Evolutionary conservation across 2,797 vertebrate species (phyloP).

Genomic region (Cynopterus sphinx): DNA sequence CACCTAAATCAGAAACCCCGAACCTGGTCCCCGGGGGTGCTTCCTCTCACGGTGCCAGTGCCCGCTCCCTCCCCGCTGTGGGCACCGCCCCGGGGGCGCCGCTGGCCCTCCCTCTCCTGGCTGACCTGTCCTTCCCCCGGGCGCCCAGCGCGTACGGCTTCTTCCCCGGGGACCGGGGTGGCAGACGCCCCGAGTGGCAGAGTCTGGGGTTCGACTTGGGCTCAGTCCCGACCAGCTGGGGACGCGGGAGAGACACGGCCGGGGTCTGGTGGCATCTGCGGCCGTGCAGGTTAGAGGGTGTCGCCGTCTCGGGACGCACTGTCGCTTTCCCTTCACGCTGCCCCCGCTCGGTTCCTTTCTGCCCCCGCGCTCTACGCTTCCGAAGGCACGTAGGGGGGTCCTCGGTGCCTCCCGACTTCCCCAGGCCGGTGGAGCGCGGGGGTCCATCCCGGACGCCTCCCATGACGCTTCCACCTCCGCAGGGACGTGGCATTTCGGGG

Average conservation of each 20-base stretch:
- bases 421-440: too few species aligned
- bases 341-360: background rate
- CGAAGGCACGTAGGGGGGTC: background rate
- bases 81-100: rapidly evolving
- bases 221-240: too few species aligned
- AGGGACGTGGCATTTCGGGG: too few species aligned
- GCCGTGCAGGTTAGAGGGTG: background rate
- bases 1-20: background rate
- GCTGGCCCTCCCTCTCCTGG: too few species aligned
- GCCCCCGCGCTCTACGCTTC: background rate
- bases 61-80: background rate
- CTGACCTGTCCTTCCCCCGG: too few species aligned
- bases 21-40: background rate
- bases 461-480: background rate
- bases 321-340: background rate
- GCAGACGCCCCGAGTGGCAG: too few species aligned
- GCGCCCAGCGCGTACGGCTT: too few species aligned
- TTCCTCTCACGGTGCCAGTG: background rate
- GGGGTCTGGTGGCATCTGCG: too few species aligned
- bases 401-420: background rate
- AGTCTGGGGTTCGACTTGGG: too few species aligned
- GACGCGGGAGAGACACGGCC: rapidly evolving
- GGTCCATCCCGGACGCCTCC: background rate
- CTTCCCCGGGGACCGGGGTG: too few species aligned
- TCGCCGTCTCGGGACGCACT: background rate